phyloP scores from a whole-genome alignment of 2,113 vertebrate species.

The Sander vitreus region DNA sequence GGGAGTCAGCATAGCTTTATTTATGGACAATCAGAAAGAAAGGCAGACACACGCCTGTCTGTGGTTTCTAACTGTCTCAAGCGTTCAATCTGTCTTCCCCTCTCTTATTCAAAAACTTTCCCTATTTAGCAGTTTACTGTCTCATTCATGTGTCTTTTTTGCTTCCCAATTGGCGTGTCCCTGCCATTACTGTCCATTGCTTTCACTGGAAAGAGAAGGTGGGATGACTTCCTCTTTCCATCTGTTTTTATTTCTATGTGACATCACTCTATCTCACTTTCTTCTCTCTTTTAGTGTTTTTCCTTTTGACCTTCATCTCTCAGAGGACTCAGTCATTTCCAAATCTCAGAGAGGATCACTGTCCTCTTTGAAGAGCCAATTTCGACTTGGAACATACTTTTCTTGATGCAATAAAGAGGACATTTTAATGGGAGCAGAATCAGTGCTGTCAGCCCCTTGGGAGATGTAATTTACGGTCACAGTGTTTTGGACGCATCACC shows the following conservation, averaged over 20 bases:
- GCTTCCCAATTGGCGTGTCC: background rate
- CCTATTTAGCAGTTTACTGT: background rate
- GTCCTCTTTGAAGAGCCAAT: background rate
- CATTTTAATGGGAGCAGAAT: conserved; percentile 1
- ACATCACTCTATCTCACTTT: background rate
- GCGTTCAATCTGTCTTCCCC: background rate
- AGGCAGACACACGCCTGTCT: conserved; percentile 6
- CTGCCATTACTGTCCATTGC: background rate
- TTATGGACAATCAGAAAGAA: conserved; percentile 35
- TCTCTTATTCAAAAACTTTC: conserved; percentile 13
- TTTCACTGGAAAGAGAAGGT: background rate
- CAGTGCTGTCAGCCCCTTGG: background rate
- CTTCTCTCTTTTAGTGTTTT: background rate
- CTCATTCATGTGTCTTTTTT: conserved; percentile 10
- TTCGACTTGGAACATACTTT: background rate
- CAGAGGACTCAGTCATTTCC: background rate
- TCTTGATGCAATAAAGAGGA: background rate
- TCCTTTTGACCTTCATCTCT: background rate
- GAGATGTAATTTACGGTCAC: background rate
- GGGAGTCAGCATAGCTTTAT: conserved; percentile 54
- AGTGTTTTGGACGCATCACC: background rate
- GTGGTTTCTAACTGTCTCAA: conserved; percentile 3
- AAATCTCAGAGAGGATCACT: background rate
- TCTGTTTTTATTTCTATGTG: background rate
- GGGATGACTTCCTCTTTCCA: background rate